Percentiles rank a stretch among this genome's conserved stretches.
phyloP scores from a whole-genome alignment of 2,888 invertebrate genomes.

The Xylophagus ater region DNA sequence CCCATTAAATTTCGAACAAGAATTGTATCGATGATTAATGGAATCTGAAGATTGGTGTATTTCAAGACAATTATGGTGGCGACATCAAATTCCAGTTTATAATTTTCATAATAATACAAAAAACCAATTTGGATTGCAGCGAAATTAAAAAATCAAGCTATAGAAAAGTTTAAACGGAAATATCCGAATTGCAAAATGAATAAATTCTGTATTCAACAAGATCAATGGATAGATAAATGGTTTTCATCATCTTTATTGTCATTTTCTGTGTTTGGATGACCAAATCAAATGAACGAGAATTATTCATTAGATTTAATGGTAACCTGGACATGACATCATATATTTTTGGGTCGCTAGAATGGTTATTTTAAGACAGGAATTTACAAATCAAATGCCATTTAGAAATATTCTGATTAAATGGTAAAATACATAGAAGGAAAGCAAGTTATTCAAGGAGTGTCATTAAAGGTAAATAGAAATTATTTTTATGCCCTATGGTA shows the following conservation, averaged over 20 bases:
- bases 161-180: too few relatives aligned
- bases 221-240: constrained; percentile 97
- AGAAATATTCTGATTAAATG: constrained; percentile 76
- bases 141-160: constrained; percentile 48
- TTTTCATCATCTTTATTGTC: constrained; percentile 92
- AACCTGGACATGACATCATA: constrained; percentile 93
- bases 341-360: constrained; percentile 97
- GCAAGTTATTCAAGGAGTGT: constrained; percentile 76
- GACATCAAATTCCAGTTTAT: constrained; percentile 89
- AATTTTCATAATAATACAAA: constrained; percentile 36
- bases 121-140: constrained; percentile 66
- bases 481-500: too few relatives aligned
- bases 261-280: constrained; percentile 85
- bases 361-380: constrained; percentile 77
- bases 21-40: constrained; percentile 70
- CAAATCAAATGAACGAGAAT: constrained; percentile 48
- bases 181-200: too few relatives aligned
- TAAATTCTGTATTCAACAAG: constrained; percentile 43
- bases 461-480: constrained; percentile 49
- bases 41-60: constrained; percentile 84
- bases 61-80: constrained; percentile 96
- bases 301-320: constrained; percentile 84
- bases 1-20: constrained; percentile 57
- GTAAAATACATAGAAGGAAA: constrained; percentile 85
- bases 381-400: constrained; percentile 71